A percentile compares a stretch with the other conserved stretches of the same genome.
Evolutionary conservation across 2,888 invertebrate genomes (phyloP).

Genomic region (Zelleria hepariella): DNA sequence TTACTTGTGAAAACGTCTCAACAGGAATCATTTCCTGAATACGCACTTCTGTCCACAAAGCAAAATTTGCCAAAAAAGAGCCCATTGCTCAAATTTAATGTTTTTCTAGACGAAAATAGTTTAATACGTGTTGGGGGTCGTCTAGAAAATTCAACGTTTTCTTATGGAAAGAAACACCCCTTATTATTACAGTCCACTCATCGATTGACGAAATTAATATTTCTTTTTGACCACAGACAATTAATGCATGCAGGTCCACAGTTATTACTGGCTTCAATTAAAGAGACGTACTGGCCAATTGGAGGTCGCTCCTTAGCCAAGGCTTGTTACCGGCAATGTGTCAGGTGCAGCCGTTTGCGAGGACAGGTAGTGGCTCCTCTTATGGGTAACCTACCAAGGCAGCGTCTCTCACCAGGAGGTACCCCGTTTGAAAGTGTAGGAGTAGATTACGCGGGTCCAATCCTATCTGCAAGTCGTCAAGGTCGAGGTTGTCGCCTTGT

Average conservation of each 20-base stretch:
- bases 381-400: neutral
- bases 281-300: constrained; percentile 12
- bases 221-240: too few relatives aligned
- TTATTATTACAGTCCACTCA: too few relatives aligned
- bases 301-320: constrained; percentile 5
- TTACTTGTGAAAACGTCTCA: too few relatives aligned
- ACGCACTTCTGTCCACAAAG: too few relatives aligned
- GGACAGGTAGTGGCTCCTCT: neutral
- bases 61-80: too few relatives aligned
- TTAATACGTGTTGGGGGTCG: too few relatives aligned
- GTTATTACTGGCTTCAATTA: constrained; percentile 9
- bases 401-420: neutral
- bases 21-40: too few relatives aligned
- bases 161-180: too few relatives aligned
- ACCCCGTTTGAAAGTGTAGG: neutral
- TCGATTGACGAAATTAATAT: too few relatives aligned
- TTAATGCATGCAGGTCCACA: constrained; percentile 6
- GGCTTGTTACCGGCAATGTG: neutral
- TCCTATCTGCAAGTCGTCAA: neutral
- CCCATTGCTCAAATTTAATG: too few relatives aligned
- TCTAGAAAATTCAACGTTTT: too few relatives aligned
- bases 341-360: neutral
- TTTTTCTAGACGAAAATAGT: too few relatives aligned
- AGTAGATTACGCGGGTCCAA: constrained; percentile 2
- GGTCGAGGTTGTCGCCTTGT: neutral